Evolutionary conservation across 2,888 invertebrate species (phyloP).

Genomic region (Apodemia zela): DNA sequence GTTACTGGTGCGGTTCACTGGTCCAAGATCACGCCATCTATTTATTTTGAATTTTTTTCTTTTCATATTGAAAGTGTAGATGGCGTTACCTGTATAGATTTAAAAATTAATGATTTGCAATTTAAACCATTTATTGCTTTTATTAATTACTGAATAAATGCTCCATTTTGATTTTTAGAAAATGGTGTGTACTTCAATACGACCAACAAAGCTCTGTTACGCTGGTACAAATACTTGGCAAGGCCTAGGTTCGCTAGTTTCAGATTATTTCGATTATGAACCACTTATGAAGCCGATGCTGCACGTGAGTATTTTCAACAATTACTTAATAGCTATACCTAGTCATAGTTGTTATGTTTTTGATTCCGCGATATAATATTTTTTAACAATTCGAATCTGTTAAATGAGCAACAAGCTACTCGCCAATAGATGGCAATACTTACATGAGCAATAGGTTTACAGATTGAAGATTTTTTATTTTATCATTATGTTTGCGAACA

Average conservation of each 20-base stretch:
- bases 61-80: constrained; percentile 12
- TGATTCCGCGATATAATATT: background rate
- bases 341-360: background rate
- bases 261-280: constrained; percentile 89
- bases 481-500: no score
- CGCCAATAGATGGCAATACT: no score
- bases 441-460: background rate
- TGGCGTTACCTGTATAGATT: background rate
- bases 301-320: constrained; percentile 82
- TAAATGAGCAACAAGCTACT: background rate
- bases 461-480: background rate
- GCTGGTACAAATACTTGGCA: constrained; percentile 86
- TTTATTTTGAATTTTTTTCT: no score
- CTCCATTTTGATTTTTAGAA: constrained; percentile 79
- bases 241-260: constrained; percentile 86
- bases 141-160: background rate
- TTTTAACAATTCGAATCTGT: no score
- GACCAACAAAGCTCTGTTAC: constrained; percentile 88
- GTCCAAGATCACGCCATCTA: no score
- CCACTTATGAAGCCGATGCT: constrained; percentile 83
- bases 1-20: no score
- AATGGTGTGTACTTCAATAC: constrained; percentile 92
- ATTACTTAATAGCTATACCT: background rate
- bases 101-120: background rate
- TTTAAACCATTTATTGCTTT: background rate